Conservation (phyloP, 2,888 invertebrate species). For the Tineola bisselliella region DNA sequence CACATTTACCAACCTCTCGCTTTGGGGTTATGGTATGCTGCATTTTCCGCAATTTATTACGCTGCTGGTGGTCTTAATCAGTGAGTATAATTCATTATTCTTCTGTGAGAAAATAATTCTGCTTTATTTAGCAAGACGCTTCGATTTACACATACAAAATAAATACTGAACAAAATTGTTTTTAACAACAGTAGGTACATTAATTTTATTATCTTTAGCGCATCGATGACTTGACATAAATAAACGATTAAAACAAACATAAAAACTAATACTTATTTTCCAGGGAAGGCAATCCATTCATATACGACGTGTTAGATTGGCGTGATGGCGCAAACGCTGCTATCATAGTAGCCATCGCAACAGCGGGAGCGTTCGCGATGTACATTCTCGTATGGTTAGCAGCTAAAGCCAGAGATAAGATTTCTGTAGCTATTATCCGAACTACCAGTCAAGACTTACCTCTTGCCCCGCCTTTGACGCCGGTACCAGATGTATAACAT, state of each 20-base stretch:
- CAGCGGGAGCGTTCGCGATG: conserved; percentile 31
- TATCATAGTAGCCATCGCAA: conserved; percentile 39
- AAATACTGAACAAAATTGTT: no score
- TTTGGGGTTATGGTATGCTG: conserved; percentile 73
- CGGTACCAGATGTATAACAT: not conserved
- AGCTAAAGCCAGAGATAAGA: conserved; percentile 35
- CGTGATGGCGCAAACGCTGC: conserved; percentile 69
- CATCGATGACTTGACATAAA: no score
- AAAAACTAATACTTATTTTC: conserved; percentile 20
- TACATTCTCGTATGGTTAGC: conserved; percentile 36
- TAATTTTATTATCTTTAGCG: no score
- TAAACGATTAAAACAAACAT: not conserved
- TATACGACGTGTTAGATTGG: conserved; percentile 85
- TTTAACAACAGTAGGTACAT: no score
- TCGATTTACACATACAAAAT: no score
- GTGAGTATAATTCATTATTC: conserved; percentile 38
- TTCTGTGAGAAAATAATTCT: no score
- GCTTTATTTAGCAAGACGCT: no score
- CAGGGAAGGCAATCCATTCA: conserved; percentile 72
- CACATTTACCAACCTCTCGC: conserved; percentile 73
- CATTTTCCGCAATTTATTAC: conserved; percentile 78
- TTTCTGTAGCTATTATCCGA: conserved; percentile 31
- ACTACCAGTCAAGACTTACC: conserved; percentile 39
- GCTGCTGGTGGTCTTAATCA: conserved; percentile 79
- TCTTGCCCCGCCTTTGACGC: conserved; percentile 16